Evolutionary conservation across 2,113 vertebrate species (phyloP).

Genomic region (Nyctibius bracteatus): DNA sequence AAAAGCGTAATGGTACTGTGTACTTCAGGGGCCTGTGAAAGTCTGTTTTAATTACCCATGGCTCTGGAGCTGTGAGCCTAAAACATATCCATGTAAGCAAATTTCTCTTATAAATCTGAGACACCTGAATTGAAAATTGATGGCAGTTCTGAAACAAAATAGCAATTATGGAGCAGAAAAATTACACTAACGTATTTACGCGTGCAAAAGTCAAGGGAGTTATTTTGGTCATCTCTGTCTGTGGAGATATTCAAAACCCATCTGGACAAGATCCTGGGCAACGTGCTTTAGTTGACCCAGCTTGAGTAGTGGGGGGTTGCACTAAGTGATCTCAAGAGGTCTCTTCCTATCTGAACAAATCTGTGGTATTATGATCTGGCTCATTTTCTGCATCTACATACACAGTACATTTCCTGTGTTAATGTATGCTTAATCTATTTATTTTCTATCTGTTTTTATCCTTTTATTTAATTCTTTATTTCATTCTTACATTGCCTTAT

Average conservation of each 20-base stretch:
- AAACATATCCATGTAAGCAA: not conserved
- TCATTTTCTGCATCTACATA: not conserved
- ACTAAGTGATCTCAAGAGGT: not conserved
- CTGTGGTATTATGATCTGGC: not conserved
- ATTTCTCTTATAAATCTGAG: not conserved
- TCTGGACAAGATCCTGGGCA: not conserved
- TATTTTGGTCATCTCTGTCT: not conserved
- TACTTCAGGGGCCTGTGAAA: not conserved
- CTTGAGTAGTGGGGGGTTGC: not conserved
- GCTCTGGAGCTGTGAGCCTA: not conserved
- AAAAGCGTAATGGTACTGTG: not conserved
- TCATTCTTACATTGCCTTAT: not conserved
- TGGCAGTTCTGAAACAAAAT: not conserved
- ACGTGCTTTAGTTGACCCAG: not conserved
- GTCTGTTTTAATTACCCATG: not conserved
- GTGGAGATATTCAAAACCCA: not conserved
- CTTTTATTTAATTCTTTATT: not conserved
- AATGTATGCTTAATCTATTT: not conserved
- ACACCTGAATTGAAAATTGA: not conserved
- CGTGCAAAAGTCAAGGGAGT: not conserved
- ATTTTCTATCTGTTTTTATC: not conserved
- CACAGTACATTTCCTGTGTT: not conserved
- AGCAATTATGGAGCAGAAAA: not conserved
- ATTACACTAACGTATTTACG: not conserved
- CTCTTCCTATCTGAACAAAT: not conserved